Evolutionary conservation across 64 coral and sea anemone species (phyloP), one percentile per base, ranked within the genome.

Genomic region (Montipora sp.): DNA sequence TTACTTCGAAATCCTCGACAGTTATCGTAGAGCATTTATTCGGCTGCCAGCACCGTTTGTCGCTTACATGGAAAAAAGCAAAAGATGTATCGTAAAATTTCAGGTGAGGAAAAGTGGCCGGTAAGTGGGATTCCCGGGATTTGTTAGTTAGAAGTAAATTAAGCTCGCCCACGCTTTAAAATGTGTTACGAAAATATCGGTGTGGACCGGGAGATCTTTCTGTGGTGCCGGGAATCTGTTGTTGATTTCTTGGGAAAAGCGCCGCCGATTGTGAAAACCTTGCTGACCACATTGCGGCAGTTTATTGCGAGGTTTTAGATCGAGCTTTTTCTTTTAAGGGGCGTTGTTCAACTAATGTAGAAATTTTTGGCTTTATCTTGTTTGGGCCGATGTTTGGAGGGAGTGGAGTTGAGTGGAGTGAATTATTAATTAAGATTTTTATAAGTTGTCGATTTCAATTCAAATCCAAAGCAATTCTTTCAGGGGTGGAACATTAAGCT

Each of bases 401-500:
- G 82, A 85, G 82, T 85, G 82, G 49, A 85, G 82, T 85, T 46
- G 82, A 85, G 65, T 85, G 65, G 63, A 72, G 82, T 85, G 82
- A 85, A 85, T 85, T 85, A 85, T 85, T 85, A 85, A 85, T 85
- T 85, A 85, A 85, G 63, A 44, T 82, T 71, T 85, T 71, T 85
- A 85, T 48, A 85, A 71, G 82, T 71, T 71, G 82, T 85, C 82
- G 82, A 85, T 85, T 85, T 85, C 82, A 85, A 71, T 85, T 85
- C 65, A 85, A 85, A 65, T 63, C 45, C 36, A 78, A 78, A 75
- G 23, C n/a, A 76, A 70, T 71, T 85, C 47, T 70, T 51, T 44
- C 63, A 9, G 18, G 14, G 19, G 45, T 71, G 3, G 16, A 72
- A 43, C 45, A 36, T 85, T 16, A 12, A 85, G 36, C 47, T 49